phyloP scores from a whole-genome alignment of 2,888 invertebrate species.

The Heteropelma amictum region DNA sequence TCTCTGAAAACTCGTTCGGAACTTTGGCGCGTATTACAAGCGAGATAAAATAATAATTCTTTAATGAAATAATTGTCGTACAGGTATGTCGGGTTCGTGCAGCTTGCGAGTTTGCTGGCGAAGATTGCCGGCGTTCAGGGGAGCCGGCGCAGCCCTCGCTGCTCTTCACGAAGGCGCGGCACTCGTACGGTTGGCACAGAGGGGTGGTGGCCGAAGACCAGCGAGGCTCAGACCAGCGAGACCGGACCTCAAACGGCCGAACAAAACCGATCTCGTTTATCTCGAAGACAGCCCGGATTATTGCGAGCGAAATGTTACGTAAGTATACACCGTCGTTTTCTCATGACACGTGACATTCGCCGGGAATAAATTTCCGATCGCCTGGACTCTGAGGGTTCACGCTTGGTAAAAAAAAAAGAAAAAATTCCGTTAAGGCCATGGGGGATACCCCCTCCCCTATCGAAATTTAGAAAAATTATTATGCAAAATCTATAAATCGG shows the following conservation, averaged over 20 bases:
- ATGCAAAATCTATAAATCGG: no score
- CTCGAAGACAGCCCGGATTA: slow-evolving; percentile 95
- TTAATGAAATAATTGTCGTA: slow-evolving; percentile 25
- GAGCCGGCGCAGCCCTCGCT: slow-evolving; percentile 88
- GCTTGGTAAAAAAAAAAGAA: no score
- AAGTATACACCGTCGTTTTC: slow-evolving; percentile 77
- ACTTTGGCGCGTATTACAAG: no score
- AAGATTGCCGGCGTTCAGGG: slow-evolving; percentile 86
- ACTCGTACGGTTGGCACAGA: slow-evolving; percentile 84
- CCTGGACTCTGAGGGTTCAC: no score
- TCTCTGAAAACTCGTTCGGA: no score
- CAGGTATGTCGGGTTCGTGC: slow-evolving; percentile 91
- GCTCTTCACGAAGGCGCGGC: slow-evolving; percentile 93
- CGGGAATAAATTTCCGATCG: no score
- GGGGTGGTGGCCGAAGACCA: slow-evolving; percentile 81
- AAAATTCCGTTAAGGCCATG: no score
- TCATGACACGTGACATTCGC: no score
- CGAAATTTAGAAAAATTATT: no score
- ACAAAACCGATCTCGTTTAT: slow-evolving; percentile 93
- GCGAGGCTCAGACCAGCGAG: slow-evolving; percentile 87
- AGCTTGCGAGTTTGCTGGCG: slow-evolving; percentile 95
- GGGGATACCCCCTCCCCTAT: no score
- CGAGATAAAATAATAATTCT: background rate
- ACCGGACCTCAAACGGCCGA: slow-evolving; percentile 90
- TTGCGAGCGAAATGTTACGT: slow-evolving; percentile 92